phyloP scores from a whole-genome alignment of 2,113 vertebrate species.

The Piaya cayana region DNA sequence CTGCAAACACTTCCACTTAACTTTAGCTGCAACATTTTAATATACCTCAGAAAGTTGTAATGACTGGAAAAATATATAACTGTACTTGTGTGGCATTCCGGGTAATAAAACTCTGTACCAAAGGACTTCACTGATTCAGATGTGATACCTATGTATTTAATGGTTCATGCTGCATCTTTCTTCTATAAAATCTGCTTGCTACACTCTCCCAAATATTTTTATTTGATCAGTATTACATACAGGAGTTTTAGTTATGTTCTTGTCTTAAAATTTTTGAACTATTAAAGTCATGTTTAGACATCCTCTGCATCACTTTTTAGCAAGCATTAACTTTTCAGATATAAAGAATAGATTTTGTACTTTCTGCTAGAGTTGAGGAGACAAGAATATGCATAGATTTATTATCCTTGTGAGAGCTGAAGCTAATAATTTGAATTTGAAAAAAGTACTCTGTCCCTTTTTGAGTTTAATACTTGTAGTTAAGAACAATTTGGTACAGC shows the following conservation, averaged over 20 bases:
- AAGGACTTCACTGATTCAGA: not conserved
- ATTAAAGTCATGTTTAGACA: not conserved
- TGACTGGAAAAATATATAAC: not conserved
- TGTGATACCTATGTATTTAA: not conserved
- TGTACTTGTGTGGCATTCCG: not conserved
- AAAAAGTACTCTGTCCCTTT: conserved; percentile 24
- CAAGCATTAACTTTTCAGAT: conserved; percentile 1
- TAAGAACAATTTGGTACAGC: conserved; percentile 47
- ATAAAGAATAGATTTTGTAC: conserved; percentile 11
- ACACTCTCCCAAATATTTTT: not conserved
- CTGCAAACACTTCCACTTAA: not conserved
- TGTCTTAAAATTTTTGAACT: not conserved
- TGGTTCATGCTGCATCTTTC: not conserved
- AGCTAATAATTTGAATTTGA: conserved; percentile 42
- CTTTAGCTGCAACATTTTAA: not conserved
- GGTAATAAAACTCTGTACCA: not conserved
- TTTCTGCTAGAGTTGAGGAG: not conserved
- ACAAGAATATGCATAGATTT: conserved; percentile 20
- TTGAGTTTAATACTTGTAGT: conserved; percentile 49
- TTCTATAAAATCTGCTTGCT: not conserved
- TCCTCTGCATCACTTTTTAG: not conserved
- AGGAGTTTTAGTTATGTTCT: not conserved
- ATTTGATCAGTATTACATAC: not conserved
- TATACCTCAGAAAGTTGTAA: not conserved
- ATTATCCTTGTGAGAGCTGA: conserved; percentile 33